A percentile compares a stretch with the other conserved stretches of the same genome.
Evolutionary conservation across 92 coral and sea anemone genomes (phyloP).

Genomic region (Pocillopora meandrina): DNA sequence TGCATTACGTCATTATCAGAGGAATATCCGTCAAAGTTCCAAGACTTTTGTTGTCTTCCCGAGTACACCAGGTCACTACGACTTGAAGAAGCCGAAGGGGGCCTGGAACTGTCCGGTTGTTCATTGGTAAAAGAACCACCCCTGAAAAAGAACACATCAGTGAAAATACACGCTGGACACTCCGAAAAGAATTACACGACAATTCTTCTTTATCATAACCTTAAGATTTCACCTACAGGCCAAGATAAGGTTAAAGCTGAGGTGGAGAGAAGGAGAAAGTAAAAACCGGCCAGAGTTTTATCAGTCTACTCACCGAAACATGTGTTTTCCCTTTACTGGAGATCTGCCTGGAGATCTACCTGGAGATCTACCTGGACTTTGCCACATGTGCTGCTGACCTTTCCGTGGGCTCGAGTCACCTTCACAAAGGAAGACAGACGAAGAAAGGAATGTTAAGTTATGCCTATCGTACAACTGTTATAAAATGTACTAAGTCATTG

Average conservation of each 20-base stretch:
- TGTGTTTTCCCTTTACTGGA: slow-evolving; percentile 72
- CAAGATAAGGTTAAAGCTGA: no score
- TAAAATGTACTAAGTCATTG: no score
- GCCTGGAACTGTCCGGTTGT: slow-evolving; percentile 66
- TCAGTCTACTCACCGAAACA: slow-evolving; percentile 61
- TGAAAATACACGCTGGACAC: no score
- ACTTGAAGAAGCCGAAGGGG: slow-evolving; percentile 74
- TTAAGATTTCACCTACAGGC: no score
- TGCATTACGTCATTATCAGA: slow-evolving; percentile 86
- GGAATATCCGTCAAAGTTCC: slow-evolving; percentile 65
- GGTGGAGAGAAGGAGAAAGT: no score
- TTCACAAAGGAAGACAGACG: background rate
- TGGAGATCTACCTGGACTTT: slow-evolving; percentile 44
- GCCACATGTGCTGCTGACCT: slow-evolving; percentile 77
- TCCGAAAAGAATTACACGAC: no score
- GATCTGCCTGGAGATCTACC: slow-evolving; percentile 24
- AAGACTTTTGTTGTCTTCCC: slow-evolving; percentile 41
- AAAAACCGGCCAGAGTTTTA: background rate
- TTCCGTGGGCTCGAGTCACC: slow-evolving; percentile 75
- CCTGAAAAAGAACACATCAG: slow-evolving; percentile 17
- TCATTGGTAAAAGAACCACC: slow-evolving; percentile 42
- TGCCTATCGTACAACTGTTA: no score
- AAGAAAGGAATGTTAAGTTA: no score
- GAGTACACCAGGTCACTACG: slow-evolving; percentile 72
- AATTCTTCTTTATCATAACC: no score